These are phyloP conservation scores for Ursus arctos DNA, from an alignment of 2,113 vertebrate species.

Conservation along the genomic window DNA sequence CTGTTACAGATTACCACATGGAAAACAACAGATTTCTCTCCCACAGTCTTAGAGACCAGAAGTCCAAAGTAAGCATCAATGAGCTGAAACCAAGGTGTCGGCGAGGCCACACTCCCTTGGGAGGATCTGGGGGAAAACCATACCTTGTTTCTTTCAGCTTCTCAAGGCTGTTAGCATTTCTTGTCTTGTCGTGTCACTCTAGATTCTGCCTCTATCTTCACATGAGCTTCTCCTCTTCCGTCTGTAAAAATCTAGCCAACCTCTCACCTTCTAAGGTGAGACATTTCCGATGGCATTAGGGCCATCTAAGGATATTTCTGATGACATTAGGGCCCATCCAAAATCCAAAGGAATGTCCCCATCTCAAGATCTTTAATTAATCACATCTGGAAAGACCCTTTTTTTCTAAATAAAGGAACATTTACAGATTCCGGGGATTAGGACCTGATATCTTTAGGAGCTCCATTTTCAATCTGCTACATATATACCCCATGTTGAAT, in stretches of 20 bases:
- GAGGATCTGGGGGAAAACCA: neutral
- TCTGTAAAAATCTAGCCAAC: neutral
- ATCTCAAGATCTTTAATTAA: neutral
- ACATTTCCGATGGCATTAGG: neutral
- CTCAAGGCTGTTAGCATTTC: too few species aligned
- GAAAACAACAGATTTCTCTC: neutral
- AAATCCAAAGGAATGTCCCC: neutral
- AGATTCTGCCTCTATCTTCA: neutral
- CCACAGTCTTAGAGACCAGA: neutral
- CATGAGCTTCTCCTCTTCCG: neutral
- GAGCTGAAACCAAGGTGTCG: neutral
- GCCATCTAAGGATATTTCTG: too few species aligned
- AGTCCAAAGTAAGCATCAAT: neutral
- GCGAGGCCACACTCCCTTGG: neutral
- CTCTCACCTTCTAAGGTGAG: neutral
- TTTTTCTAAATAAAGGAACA: neutral
- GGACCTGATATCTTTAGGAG: too few species aligned
- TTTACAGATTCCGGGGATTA: neutral
- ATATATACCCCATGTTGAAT: neutral
- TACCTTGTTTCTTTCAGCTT: too few species aligned
- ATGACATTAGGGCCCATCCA: neutral
- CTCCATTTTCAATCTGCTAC: neutral
- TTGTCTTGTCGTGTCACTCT: neutral
- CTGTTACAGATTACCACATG: neutral
- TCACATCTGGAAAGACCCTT: neutral